Conservation (phyloP, 2,797 vertebrate genomes). For the Cyclura pinguis region DNA sequence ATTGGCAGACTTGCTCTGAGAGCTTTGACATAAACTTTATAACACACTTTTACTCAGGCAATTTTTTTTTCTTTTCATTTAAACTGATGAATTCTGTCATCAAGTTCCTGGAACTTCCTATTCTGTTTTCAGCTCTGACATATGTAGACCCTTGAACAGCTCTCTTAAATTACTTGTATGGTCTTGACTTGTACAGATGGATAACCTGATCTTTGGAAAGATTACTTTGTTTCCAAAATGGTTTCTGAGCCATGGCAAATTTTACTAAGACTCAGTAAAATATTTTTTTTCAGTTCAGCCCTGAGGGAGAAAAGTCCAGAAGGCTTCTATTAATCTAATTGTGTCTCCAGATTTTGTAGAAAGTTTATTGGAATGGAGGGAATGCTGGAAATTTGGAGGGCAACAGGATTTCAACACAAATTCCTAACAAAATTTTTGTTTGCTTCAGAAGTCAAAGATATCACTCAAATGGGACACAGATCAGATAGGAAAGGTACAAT, state of each 20-base stretch:
- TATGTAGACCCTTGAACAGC: neutral
- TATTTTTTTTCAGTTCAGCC: constrained; percentile 67
- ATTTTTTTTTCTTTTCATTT: neutral
- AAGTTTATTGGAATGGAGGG: constrained; percentile 47
- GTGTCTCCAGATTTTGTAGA: constrained; percentile 60
- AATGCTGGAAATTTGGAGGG: neutral
- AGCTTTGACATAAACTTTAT: neutral
- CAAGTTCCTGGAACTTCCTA: neutral
- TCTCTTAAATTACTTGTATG: constrained; percentile 7
- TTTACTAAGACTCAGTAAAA: constrained; percentile 22
- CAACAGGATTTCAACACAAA: neutral
- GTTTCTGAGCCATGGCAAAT: constrained; percentile 18
- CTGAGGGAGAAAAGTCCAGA: constrained; percentile 29
- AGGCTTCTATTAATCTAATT: constrained; percentile 57
- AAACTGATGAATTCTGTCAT: neutral
- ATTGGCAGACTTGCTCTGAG: neutral
- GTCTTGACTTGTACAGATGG: constrained; percentile 33
- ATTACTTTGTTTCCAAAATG: constrained; percentile 23
- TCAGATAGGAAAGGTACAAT: neutral
- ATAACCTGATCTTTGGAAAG: constrained; percentile 39
- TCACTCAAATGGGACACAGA: neutral
- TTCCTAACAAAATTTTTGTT: neutral
- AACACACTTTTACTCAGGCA: neutral
- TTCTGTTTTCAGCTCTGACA: neutral
- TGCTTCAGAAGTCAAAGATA: neutral